Base-by-base conservation (phyloP, 2,888 invertebrate species). In the Cosmorhoe ocellata region DNA sequence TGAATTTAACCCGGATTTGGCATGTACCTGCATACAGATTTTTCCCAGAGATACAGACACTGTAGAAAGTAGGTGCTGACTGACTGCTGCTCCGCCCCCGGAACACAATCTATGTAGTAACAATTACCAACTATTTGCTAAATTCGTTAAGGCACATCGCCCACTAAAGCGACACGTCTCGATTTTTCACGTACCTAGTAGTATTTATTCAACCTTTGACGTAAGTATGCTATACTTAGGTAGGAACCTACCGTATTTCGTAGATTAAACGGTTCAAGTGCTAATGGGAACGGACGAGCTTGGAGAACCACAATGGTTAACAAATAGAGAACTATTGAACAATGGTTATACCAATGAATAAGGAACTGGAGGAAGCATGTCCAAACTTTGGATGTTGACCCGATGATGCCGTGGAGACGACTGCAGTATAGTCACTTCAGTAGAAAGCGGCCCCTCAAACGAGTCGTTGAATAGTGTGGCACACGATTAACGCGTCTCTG, bases 31-130 rank as follows among this genome's bases (percentile, higher is more conserved):
- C n/a, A n/a, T n/a, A 56, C 60, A 61, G 58, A 63, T 63, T 61
- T 60, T 53, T 65, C 64, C 69, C 59, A 56, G 49, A 34, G 53
- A 55, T 59, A 50, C 46, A 34, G 46, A 43, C 6, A 24, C 22
- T 45, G 63, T 69, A 74, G 83, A 81, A 81, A 80, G 81, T 77
- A 59, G 61, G 59, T 54, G 64, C 50, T 32, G 51, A 28, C 36
- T 18, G 43, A 33, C 14, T 9, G n/a, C 10, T n/a, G 63, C 66
- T 52, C 65, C 68, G 66, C 69, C 70, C 69, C 64, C 63, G 24
- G 49, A 75, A 84, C 79, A 84, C 77, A 75, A 63, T 69, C 47
- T 41, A 61, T 83, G 73, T 66, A 66, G 79, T 72, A 74, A 79
- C 74, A 74, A 74, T 73, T 75, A 73, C 69, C 59, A 60, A 58